Evolutionary conservation across 2,888 invertebrate genomes (phyloP), one percentile per base, ranked within the genome.

Genomic region (Pyrgus malvae): DNA sequence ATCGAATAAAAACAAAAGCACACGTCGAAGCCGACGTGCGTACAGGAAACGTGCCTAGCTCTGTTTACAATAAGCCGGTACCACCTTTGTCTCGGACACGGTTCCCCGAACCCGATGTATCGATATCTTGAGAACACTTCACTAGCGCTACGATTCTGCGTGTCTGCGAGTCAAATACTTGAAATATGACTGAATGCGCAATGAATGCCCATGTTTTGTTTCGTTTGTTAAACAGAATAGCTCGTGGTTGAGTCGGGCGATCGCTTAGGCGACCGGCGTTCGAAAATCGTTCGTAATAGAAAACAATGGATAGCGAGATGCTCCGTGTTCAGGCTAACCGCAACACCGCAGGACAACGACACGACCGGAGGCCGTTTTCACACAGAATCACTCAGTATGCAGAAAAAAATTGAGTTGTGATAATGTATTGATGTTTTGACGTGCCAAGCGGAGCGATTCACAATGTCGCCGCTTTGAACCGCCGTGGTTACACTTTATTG

Each of bases 381-480:
- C 65, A 61, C 59, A 54, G 56, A 61, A 61, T 63, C 64, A 64
- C 63, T 59, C 55, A 56, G 60, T 44, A 56, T 50, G 61, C 61
- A 64, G 59, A 65, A 68, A 68, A 44, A 69, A 71, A 68, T 59
- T 61, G 62, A 58, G 70, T 67, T 62, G 65, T 65, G 68, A 66
- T 69, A 68, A 70, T 63, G 79, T 83, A 83, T 82, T 75, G 83
- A 83, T 77, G 79, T 83, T 76, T 74, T 66, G 73, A 68, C 62
- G 62, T 50, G 59, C 61, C 66, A 66, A 63, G 62, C 71, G 71
- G 74, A 69, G 73, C 70, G 74, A 69, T 75, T 73, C 74, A 71
- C 71, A 69, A 55, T 65, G 65, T 66, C 62, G 80, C 74, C 74
- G 74, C 68, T 66, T 70, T 71, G 67, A 70, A 69, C 74, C 70